Evolutionary conservation across 2,888 invertebrate species (phyloP).

Genomic region (Cerastis leucographa): DNA sequence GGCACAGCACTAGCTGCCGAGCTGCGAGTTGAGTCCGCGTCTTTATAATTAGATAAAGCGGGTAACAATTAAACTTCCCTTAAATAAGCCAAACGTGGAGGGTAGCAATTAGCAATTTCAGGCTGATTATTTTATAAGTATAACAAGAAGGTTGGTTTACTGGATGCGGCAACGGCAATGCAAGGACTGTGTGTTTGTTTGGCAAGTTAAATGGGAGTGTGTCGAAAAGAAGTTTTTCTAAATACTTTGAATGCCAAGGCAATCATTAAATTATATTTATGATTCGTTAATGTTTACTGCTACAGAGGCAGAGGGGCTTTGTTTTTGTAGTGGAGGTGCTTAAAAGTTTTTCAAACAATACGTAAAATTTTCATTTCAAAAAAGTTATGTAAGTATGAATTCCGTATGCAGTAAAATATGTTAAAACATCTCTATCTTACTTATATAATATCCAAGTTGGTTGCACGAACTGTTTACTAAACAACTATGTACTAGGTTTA

Average conservation of each 20-base stretch:
- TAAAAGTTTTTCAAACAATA: neutral
- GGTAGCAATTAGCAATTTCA: slow-evolving; percentile 87
- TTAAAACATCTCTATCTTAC: neutral
- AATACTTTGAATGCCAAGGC: neutral
- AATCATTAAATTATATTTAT: neutral
- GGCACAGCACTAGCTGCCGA: slow-evolving; percentile 66
- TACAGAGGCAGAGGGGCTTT: too few species aligned
- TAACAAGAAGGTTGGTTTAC: slow-evolving; percentile 42
- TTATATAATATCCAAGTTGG: neutral
- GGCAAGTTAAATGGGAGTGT: too few species aligned
- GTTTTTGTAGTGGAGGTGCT: neutral
- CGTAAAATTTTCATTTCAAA: too few species aligned
- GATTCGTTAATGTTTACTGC: neutral
- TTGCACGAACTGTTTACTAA: neutral
- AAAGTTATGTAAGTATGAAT: too few species aligned
- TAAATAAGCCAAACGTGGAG: slow-evolving; percentile 88
- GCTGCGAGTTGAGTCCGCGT: slow-evolving; percentile 80
- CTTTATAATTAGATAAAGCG: slow-evolving; percentile 89
- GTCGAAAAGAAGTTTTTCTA: neutral
- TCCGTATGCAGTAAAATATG: too few species aligned
- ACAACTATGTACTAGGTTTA: neutral
- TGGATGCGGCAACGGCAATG: slow-evolving; percentile 45
- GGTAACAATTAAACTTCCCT: slow-evolving; percentile 89
- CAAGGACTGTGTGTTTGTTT: neutral
- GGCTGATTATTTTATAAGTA: slow-evolving; percentile 87